Conservation (phyloP, 2,113 vertebrate species). For the Thomomys bottae region DNA sequence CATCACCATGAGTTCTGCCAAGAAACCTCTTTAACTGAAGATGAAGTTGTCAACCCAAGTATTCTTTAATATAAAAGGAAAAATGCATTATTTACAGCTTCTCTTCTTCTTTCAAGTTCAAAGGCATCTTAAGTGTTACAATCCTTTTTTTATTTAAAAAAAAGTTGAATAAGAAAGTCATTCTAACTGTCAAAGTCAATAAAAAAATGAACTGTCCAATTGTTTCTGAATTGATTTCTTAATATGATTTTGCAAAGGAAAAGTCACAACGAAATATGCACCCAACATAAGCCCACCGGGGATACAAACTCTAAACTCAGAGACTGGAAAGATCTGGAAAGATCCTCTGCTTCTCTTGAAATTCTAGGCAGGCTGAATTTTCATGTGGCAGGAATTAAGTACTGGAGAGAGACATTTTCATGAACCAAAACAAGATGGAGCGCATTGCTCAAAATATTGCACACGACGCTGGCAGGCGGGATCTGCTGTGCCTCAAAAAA, state of each 20-base stretch:
- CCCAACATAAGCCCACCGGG: background rate
- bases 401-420: background rate
- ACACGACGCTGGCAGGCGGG: background rate
- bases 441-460: background rate
- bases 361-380: background rate
- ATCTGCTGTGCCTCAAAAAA: background rate
- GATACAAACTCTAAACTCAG: background rate
- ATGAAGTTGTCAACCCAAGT: background rate
- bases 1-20: conserved; percentile 4
- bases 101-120: conserved; percentile 35
- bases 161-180: background rate
- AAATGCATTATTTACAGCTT: background rate
- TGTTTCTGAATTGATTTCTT: background rate
- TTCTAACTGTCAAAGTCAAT: background rate
- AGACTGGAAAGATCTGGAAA: conserved; percentile 1
- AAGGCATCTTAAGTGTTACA: background rate
- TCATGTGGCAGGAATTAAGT: conserved; percentile 21
- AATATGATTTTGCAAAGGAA: conserved; percentile 2
- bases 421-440: background rate
- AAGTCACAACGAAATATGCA: background rate
- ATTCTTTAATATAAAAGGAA: background rate
- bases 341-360: background rate
- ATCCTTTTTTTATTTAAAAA: background rate
- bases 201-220: background rate
- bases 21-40: background rate